A percentile compares a stretch with the other conserved stretches of the same genome.
phyloP scores from a whole-genome alignment of 30 jellyfish, hydroid and myxozoan genomes.

The Cassiopea andromeda region DNA sequence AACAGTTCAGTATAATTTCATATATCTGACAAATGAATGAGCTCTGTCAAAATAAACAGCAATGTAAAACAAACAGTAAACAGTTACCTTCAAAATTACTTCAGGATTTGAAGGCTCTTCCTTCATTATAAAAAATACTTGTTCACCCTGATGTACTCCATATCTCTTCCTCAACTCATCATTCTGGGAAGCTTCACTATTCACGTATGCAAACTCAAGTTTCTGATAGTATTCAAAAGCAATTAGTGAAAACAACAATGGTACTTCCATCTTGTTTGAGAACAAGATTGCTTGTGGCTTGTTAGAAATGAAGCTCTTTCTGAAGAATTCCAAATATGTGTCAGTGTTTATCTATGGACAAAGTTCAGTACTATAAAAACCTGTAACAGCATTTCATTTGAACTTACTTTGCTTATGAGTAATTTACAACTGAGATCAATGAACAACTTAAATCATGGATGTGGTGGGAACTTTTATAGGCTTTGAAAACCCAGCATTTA shows the following conservation, averaged over 20 bases:
- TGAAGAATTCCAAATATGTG: slow-evolving; percentile 57
- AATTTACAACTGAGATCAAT: too few relatives aligned
- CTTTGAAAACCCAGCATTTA: too few relatives aligned
- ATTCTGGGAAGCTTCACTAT: slow-evolving; percentile 21
- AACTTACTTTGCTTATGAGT: too few relatives aligned
- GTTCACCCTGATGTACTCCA: slow-evolving; percentile 58
- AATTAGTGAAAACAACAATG: slow-evolving; percentile 71
- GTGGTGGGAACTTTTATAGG: too few relatives aligned
- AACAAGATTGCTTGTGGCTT: slow-evolving; percentile 86
- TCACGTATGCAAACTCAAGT: slow-evolving; percentile 82
- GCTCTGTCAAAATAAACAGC: background rate
- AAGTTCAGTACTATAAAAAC: background rate
- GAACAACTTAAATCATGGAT: too few relatives aligned
- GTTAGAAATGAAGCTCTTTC: slow-evolving; percentile 69
- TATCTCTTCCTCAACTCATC: slow-evolving; percentile 60
- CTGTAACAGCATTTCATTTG: background rate
- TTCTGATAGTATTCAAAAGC: slow-evolving; percentile 73
- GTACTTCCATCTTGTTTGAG: slow-evolving; percentile 61
- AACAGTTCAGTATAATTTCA: too few relatives aligned
- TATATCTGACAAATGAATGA: background rate
- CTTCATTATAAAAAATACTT: slow-evolving; percentile 72
- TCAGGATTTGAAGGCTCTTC: slow-evolving; percentile 94
- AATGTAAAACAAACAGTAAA: too few relatives aligned
- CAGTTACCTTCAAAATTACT: slow-evolving; percentile 63
- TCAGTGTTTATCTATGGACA: slow-evolving; percentile 44